Evolutionary conservation across 2,888 invertebrate genomes (phyloP).

Genomic region (Exephanes ischioxanthus): DNA sequence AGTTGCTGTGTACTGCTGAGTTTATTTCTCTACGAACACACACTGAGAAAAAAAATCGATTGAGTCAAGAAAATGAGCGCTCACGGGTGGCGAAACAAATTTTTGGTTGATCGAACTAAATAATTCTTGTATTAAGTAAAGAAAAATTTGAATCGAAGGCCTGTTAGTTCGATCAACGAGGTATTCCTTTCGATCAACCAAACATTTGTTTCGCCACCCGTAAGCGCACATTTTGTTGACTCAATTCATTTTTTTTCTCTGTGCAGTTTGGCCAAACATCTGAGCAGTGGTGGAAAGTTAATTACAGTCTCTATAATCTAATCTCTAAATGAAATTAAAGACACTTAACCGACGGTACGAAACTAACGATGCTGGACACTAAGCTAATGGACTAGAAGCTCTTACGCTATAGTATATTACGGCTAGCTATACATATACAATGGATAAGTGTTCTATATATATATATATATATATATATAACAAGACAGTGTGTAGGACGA

Average conservation of each 20-base stretch:
- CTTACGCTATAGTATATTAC: slow-evolving; percentile 57
- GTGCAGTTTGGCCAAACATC: background rate
- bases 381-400: slow-evolving; percentile 74
- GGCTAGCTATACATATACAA: slow-evolving; percentile 21
- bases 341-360: slow-evolving; percentile 45
- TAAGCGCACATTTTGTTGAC: too few species aligned
- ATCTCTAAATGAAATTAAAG: slow-evolving; percentile 7
- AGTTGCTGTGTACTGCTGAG: background rate
- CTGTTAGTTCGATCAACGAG: too few species aligned
- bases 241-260: too few species aligned
- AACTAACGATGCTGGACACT: slow-evolving; percentile 60
- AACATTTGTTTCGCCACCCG: too few species aligned
- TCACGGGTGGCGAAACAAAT: too few species aligned
- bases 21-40: background rate
- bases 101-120: too few species aligned
- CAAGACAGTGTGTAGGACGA: slow-evolving; percentile 18
- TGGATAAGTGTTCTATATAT: background rate
- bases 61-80: too few species aligned
- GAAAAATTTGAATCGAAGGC: too few species aligned
- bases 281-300: background rate
- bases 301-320: background rate
- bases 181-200: too few species aligned
- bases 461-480: slow-evolving; percentile 3
- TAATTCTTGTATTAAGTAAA: too few species aligned
- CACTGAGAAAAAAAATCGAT: too few species aligned